Evolutionary conservation across 2,888 invertebrate genomes (phyloP).

Genomic region (Bibio marci): DNA sequence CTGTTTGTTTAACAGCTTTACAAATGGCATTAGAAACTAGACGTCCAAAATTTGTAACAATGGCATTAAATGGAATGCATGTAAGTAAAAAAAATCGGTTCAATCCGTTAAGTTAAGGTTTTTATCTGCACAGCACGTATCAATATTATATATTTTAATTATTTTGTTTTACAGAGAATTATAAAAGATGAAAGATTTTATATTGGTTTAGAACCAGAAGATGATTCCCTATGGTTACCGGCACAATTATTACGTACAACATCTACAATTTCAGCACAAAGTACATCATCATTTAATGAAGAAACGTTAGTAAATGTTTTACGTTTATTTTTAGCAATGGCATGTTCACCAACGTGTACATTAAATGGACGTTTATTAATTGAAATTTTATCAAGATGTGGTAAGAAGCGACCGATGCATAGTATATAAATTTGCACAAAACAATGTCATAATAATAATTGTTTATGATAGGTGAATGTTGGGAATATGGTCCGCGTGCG

Average conservation of each 20-base stretch:
- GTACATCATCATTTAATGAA: conserved; percentile 52
- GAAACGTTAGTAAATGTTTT: conserved; percentile 64
- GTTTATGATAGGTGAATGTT: conserved; percentile 38
- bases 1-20: conserved; percentile 68
- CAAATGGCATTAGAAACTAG: conserved; percentile 79
- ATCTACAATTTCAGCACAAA: conserved; percentile 29
- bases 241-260: conserved; percentile 79
- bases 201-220: conserved; percentile 76
- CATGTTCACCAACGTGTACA: conserved; percentile 75
- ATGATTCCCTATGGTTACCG: conserved; percentile 84
- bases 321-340: conserved; percentile 68
- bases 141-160: neutral
- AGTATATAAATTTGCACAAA: neutral
- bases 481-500: conserved; percentile 59
- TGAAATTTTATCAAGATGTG: conserved; percentile 68
- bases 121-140: neutral
- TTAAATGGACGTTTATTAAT: conserved; percentile 78
- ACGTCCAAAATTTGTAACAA: conserved; percentile 64
- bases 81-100: too few species aligned
- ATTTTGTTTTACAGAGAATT: conserved; percentile 45
- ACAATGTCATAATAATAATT: neutral
- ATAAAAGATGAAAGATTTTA: conserved; percentile 84
- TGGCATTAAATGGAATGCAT: conserved; percentile 76
- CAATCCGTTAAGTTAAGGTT: too few species aligned
- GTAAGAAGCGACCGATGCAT: conserved; percentile 14